phyloP scores from a whole-genome alignment of 2,113 vertebrate species.

The Notothenia rossii region DNA sequence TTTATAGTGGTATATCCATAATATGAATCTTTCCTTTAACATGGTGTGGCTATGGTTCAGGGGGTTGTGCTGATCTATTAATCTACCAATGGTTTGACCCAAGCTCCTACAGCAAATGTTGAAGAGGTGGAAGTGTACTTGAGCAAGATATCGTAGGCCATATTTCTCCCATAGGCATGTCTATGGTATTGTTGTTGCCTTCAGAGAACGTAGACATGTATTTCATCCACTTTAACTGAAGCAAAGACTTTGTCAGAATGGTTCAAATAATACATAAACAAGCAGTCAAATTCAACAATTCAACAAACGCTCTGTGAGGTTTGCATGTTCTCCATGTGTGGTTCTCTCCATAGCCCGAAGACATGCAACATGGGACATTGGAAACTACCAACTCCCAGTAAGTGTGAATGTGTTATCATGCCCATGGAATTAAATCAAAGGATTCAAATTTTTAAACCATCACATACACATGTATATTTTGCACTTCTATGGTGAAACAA shows the following conservation, averaged over 20 bases:
- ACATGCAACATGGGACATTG: not conserved
- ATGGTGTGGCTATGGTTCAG: too few relatives aligned
- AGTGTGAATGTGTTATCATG: slow-evolving; percentile 8
- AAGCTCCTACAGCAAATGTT: too few relatives aligned
- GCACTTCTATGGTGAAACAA: not conserved
- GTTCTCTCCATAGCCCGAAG: not conserved
- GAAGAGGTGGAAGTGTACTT: too few relatives aligned
- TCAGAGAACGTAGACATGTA: not conserved
- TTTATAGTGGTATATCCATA: too few relatives aligned
- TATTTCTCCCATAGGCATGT: too few relatives aligned
- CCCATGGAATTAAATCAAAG: not conserved
- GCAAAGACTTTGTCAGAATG: not conserved
- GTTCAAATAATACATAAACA: slow-evolving; percentile 24
- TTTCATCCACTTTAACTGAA: slow-evolving; percentile 10
- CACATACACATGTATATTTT: not conserved
- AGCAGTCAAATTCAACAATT: slow-evolving; percentile 1
- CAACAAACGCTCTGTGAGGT: slow-evolving; percentile 9
- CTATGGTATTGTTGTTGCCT: too few relatives aligned
- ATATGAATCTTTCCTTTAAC: too few relatives aligned
- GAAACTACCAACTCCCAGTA: not conserved
- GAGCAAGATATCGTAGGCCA: too few relatives aligned
- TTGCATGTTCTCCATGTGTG: slow-evolving; percentile 1
- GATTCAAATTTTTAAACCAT: not conserved
- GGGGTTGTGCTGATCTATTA: too few relatives aligned
- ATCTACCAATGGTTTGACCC: too few relatives aligned